Evolutionary conservation across 2,797 vertebrate species (phyloP).

Genomic region (Bryconaethiops microstoma): DNA sequence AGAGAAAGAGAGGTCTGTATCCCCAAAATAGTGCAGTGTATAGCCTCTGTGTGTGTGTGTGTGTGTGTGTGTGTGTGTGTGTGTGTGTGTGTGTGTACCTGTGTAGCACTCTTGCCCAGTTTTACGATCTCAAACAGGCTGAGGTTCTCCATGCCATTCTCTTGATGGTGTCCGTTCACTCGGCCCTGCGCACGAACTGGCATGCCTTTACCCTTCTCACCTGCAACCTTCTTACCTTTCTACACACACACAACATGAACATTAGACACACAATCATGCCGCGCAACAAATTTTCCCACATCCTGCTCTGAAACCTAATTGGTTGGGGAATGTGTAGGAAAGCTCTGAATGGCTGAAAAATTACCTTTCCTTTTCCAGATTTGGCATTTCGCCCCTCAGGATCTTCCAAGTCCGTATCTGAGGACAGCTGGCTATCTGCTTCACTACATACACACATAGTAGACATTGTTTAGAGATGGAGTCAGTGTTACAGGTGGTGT

Average conservation of each 20-base stretch:
- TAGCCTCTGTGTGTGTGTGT: too few species aligned
- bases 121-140: constrained; percentile 99
- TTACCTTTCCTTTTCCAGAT: constrained; percentile 87
- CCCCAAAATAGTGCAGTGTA: too few species aligned
- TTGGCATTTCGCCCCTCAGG: constrained; percentile 89
- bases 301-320: too few species aligned
- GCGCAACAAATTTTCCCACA: too few species aligned
- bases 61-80: too few species aligned
- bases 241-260: constrained; percentile 72
- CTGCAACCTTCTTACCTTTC: constrained; percentile 92
- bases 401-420: constrained; percentile 96
- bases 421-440: constrained; percentile 91
- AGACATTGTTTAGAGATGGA: too few species aligned
- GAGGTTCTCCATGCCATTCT: constrained; percentile 99
- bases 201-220: constrained; percentile 87
- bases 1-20: constrained; percentile 47
- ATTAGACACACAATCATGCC: too few species aligned
- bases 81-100: constrained; percentile 74
- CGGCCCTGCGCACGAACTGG: constrained; percentile 69
- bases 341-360: neutral
- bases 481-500: too few species aligned
- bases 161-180: constrained; percentile 99
- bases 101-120: constrained; percentile 99
- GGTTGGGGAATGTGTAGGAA: neutral
- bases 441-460: too few species aligned